These are phyloP conservation scores for Drosophila simulans DNA, from an alignment of 1,140 invertebrate species.

Conservation along the genomic window DNA sequence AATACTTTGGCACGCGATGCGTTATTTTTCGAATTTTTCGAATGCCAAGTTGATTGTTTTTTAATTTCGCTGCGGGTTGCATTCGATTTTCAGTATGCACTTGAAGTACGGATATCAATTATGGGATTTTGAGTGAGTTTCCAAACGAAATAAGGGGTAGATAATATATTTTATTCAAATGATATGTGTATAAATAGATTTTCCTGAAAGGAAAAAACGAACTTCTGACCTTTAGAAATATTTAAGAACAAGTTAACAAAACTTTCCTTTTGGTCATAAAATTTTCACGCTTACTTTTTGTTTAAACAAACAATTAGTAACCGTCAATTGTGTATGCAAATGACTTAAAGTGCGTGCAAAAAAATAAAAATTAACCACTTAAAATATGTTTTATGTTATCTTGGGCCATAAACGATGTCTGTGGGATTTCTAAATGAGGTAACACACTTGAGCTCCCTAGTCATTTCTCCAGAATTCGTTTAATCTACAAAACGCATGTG, in stretches of 20 bases:
- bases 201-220: neutral
- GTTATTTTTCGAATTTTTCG: slow-evolving; percentile 10
- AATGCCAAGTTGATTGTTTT: slow-evolving; percentile 7
- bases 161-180: neutral
- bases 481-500: slow-evolving; percentile 75
- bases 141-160: neutral
- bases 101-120: slow-evolving; percentile 67
- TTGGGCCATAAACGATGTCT: neutral
- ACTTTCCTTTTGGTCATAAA: too few relatives aligned
- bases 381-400: neutral
- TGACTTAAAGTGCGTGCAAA: neutral
- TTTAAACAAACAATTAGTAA: neutral
- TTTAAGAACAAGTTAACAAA: neutral
- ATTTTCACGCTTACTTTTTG: too few relatives aligned
- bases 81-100: slow-evolving; percentile 10
- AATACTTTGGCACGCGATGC: slow-evolving; percentile 36
- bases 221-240: neutral
- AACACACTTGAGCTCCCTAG: neutral
- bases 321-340: neutral
- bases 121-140: slow-evolving; percentile 59
- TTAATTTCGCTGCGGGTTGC: slow-evolving; percentile 22
- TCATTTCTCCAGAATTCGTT: slow-evolving; percentile 31
- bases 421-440: too few relatives aligned
- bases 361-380: neutral
- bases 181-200: neutral